Evolutionary conservation across 2,888 invertebrate species (phyloP).

Genomic region (Latheticus oryzae): DNA sequence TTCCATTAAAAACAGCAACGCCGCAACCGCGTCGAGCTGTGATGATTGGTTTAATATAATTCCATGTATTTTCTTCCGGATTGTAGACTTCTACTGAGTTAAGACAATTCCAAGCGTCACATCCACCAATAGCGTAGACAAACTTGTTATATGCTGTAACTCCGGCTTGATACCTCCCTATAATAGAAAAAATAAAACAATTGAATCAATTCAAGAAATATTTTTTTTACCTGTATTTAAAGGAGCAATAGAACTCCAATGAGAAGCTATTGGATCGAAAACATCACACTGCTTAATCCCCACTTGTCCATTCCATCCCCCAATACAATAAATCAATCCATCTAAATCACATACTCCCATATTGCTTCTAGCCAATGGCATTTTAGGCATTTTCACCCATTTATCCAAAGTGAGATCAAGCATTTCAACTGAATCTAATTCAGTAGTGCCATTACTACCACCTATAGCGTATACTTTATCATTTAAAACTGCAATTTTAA

Average conservation of each 20-base stretch:
- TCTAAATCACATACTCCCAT: slow-evolving; percentile 76
- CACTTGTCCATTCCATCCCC: slow-evolving; percentile 81
- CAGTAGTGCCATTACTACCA: slow-evolving; percentile 85
- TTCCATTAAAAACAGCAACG: slow-evolving; percentile 75
- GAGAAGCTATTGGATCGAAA: slow-evolving; percentile 72
- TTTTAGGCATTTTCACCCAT: slow-evolving; percentile 65
- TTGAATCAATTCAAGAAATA: too few relatives aligned
- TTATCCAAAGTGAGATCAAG: slow-evolving; percentile 67
- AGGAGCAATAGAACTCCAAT: slow-evolving; percentile 77
- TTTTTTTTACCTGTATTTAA: slow-evolving; percentile 71
- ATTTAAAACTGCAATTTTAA: slow-evolving; percentile 78
- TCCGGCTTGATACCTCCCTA: slow-evolving; percentile 83
- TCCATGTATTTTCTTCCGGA: slow-evolving; percentile 72
- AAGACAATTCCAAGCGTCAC: slow-evolving; percentile 89
- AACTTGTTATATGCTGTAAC: slow-evolving; percentile 75
- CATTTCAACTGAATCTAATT: slow-evolving; percentile 79
- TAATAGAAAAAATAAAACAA: background rate
- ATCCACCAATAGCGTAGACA: slow-evolving; percentile 86
- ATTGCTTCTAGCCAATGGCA: slow-evolving; percentile 76
- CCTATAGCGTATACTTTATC: slow-evolving; percentile 82
- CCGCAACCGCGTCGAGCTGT: slow-evolving; percentile 82
- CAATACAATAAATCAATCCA: slow-evolving; percentile 78
- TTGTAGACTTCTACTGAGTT: slow-evolving; percentile 77
- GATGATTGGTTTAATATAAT: slow-evolving; percentile 71
- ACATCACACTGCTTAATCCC: slow-evolving; percentile 80